Evolutionary conservation across 2,888 invertebrate genomes (phyloP).

Genomic region (Operophtera brumata): DNA sequence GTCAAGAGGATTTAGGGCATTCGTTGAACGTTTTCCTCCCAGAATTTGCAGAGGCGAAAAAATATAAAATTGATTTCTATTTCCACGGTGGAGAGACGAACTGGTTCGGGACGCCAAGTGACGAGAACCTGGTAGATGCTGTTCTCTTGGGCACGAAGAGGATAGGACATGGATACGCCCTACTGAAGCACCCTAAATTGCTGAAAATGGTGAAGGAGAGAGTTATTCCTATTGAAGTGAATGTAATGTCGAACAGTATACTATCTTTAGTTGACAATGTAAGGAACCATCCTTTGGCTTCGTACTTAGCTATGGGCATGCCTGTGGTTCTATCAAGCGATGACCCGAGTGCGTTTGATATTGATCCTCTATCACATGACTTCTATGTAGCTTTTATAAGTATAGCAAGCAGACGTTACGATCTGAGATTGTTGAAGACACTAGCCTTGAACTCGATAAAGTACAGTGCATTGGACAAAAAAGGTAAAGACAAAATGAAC

Average conservation of each 20-base stretch:
- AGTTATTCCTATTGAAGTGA: constrained; percentile 87
- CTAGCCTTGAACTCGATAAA: constrained; percentile 87
- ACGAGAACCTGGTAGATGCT: constrained; percentile 89
- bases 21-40: constrained; percentile 82
- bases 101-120: constrained; percentile 83
- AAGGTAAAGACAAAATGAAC: constrained; percentile 45
- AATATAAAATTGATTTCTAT: constrained; percentile 82
- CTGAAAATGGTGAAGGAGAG: constrained; percentile 77
- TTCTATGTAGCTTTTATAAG: constrained; percentile 89
- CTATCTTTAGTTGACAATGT: constrained; percentile 85
- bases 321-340: constrained; percentile 90
- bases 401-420: constrained; percentile 84
- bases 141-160: constrained; percentile 86
- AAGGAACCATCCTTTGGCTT: constrained; percentile 87
- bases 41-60: constrained; percentile 71
- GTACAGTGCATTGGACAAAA: constrained; percentile 79
- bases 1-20: constrained; percentile 87
- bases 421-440: constrained; percentile 86
- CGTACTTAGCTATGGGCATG: constrained; percentile 83
- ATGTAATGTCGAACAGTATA: constrained; percentile 90
- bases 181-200: constrained; percentile 86
- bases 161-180: constrained; percentile 89
- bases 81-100: constrained; percentile 92
- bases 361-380: constrained; percentile 87
- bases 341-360: constrained; percentile 89